Evolutionary conservation across 1,140 invertebrate genomes (phyloP).

Genomic region (Drosophila mayri): DNA sequence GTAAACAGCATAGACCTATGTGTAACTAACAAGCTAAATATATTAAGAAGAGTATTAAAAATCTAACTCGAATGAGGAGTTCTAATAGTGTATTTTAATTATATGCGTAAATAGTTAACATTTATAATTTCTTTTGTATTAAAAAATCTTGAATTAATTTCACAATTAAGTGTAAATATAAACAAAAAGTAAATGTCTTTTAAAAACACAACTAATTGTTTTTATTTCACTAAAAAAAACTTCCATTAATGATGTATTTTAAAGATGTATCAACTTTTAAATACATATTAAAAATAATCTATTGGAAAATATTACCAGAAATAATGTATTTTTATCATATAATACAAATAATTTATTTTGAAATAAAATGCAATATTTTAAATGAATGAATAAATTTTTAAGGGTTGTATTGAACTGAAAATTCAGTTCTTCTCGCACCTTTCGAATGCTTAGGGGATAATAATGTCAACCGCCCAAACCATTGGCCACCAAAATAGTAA

Average conservation of each 20-base stretch:
- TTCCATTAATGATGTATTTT: no score
- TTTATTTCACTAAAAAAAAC: not conserved
- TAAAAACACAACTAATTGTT: not conserved
- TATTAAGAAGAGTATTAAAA: no score
- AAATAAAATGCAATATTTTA: not conserved
- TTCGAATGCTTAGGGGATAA: not conserved
- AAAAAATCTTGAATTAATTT: not conserved
- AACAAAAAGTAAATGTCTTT: no score
- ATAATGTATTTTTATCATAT: no score
- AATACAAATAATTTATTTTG: not conserved
- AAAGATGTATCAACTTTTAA: not conserved
- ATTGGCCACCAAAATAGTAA: conserved; percentile 48
- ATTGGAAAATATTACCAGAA: no score
- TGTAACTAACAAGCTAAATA: not conserved
- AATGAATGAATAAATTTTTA: not conserved
- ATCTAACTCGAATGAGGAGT: no score
- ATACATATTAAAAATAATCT: not conserved
- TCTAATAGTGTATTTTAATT: not conserved
- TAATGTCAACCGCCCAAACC: conserved; percentile 11
- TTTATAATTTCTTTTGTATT: not conserved
- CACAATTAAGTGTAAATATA: no score
- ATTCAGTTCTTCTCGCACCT: not conserved
- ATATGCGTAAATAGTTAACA: not conserved
- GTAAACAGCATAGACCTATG: no score
- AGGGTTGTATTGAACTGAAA: not conserved